Conservation (phyloP, 92 coral and sea anemone genomes). For the Palythoa grandiflora region DNA sequence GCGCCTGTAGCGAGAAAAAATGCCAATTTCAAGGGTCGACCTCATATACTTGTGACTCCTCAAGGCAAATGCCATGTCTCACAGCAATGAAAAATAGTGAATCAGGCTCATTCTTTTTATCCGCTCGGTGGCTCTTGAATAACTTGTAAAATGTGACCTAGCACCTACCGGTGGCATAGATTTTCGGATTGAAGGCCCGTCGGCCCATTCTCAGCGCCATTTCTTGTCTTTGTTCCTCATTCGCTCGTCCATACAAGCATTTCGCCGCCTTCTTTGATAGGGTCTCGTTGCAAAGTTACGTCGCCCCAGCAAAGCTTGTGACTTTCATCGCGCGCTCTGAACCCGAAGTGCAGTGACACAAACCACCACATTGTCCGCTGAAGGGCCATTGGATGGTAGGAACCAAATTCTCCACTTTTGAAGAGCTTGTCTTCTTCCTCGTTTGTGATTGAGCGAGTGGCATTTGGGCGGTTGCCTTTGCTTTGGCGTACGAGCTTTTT, state of each 20-base stretch:
- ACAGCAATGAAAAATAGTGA: constrained; percentile 17
- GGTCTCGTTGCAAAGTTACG: constrained; percentile 48
- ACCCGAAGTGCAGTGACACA: constrained; percentile 61
- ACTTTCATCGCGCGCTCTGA: constrained; percentile 63
- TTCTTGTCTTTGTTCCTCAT: constrained; percentile 67
- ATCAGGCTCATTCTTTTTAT: no score
- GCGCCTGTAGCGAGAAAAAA: constrained; percentile 57
- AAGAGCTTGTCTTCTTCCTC: constrained; percentile 65
- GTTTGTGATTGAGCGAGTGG: constrained; percentile 48
- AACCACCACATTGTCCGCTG: constrained; percentile 65
- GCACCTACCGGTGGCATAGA: no score
- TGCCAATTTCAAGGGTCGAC: no score
- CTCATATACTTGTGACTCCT: constrained; percentile 32
- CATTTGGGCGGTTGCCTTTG: constrained; percentile 62
- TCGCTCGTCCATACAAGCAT: constrained; percentile 52
- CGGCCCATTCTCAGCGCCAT: constrained; percentile 61
- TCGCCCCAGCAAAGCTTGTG: constrained; percentile 63
- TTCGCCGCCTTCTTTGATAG: constrained; percentile 50
- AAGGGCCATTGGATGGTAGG: constrained; percentile 53
- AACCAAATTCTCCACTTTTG: constrained; percentile 52
- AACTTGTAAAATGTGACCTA: constrained; percentile 34
- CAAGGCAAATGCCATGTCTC: background rate
- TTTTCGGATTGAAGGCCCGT: constrained; percentile 63
- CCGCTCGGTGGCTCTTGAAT: background rate
- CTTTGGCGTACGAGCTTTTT: constrained; percentile 56